Conservation (phyloP, 2,888 invertebrate species). For the Protophormia terraenovae region DNA sequence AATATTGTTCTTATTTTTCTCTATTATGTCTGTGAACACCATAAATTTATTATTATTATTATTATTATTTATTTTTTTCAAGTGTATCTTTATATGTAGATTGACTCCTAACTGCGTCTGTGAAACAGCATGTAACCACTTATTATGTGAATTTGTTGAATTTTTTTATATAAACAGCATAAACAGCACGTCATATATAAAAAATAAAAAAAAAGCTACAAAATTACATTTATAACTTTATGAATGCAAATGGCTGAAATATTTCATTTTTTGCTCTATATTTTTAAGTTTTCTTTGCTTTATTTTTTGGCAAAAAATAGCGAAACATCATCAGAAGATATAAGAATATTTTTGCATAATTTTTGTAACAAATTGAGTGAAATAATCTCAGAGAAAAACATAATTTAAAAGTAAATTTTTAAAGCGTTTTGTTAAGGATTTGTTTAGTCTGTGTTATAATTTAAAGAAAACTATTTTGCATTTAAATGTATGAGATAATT, state of each 20-base stretch:
- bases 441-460: not conserved
- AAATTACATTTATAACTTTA: not conserved
- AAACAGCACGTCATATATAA: slow-evolving; percentile 18
- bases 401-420: not conserved
- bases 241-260: slow-evolving; percentile 16
- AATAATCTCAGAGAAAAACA: not conserved
- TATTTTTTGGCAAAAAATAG: not conserved
- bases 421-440: not conserved
- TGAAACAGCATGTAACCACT: slow-evolving; percentile 31
- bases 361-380: slow-evolving; percentile 18
- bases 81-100: not conserved
- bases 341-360: slow-evolving; percentile 8
- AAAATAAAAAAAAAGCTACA: not conserved
- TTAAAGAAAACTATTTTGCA: no score
- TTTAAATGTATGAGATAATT: no score
- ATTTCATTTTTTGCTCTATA: not conserved
- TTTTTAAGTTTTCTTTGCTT: not conserved
- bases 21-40: no score
- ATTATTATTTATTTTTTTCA: not conserved
- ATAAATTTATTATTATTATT: no score
- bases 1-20: no score
- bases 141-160: slow-evolving; percentile 17
- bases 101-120: slow-evolving; percentile 6
- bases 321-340: not conserved
- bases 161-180: no score